phyloP scores from a whole-genome alignment of 2,797 vertebrate species.

The Clangula hyemalis region DNA sequence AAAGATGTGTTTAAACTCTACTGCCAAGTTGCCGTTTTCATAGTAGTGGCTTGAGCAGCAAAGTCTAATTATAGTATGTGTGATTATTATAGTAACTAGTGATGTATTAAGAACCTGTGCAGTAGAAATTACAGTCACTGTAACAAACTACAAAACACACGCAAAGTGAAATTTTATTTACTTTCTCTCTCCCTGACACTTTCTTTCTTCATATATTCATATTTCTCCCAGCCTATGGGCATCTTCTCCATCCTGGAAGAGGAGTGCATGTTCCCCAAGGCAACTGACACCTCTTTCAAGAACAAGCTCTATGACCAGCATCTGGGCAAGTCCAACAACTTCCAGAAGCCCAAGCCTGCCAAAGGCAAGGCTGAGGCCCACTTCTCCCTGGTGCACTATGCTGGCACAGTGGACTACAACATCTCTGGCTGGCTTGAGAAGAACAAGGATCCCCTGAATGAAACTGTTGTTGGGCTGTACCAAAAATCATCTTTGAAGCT shows the following conservation, averaged over 20 bases:
- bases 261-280: slow-evolving; percentile 85
- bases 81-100: neutral
- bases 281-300: slow-evolving; percentile 80
- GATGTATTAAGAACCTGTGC: neutral
- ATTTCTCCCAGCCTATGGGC: slow-evolving; percentile 67
- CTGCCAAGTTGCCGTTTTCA: neutral
- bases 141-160: neutral
- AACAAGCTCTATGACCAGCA: slow-evolving; percentile 86
- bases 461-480: slow-evolving; percentile 85
- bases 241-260: slow-evolving; percentile 87
- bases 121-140: neutral
- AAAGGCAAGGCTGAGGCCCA: slow-evolving; percentile 89
- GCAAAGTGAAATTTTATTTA: neutral
- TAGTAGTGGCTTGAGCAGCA: neutral
- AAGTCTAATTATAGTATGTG: neutral
- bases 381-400: slow-evolving; percentile 86
- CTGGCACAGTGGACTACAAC: slow-evolving; percentile 90
- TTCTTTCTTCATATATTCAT: neutral
- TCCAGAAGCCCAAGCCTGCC: slow-evolving; percentile 81
- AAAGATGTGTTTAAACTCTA: neutral
- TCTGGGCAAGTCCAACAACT: slow-evolving; percentile 82
- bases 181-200: neutral
- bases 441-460: slow-evolving; percentile 91
- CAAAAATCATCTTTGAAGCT: slow-evolving; percentile 86
- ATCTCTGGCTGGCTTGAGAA: slow-evolving; percentile 84